Percentiles rank a stretch among this genome's conserved stretches.
Conservation (phyloP, 2,888 invertebrate species). For the Cephus pulcher region DNA sequence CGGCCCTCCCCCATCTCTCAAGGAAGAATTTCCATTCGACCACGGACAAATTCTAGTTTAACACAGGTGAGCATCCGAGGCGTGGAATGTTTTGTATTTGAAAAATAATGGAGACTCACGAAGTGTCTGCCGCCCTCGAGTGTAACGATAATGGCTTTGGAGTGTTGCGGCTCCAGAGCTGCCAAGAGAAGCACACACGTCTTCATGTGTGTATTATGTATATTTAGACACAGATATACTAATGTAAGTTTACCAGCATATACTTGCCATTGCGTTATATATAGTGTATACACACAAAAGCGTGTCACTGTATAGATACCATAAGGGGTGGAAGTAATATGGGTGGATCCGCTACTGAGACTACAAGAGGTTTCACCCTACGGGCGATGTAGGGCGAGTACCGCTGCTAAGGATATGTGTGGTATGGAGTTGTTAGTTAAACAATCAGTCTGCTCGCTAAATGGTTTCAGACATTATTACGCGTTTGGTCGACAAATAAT, state of each 20-base stretch:
- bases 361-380: not conserved
- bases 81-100: conserved; percentile 15
- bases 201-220: conserved; percentile 5
- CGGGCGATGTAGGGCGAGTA: not conserved
- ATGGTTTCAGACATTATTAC: conserved; percentile 43
- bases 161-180: conserved; percentile 47
- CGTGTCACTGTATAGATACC: not conserved
- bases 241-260: conserved; percentile 15
- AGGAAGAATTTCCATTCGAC: not conserved
- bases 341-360: not conserved
- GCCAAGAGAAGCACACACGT: conserved; percentile 11
- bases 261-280: not conserved
- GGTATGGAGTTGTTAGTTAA: conserved; percentile 35
- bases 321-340: conserved; percentile 8
- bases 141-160: conserved; percentile 58
- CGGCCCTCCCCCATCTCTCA: not conserved
- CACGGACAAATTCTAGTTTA: not conserved
- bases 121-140: conserved; percentile 12
- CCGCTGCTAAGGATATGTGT: conserved; percentile 2
- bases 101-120: conserved; percentile 24
- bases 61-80: not conserved
- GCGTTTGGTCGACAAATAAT: conserved; percentile 35
- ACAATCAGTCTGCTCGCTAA: conserved; percentile 39
- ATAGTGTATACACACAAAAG: not conserved
- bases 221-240: conserved; percentile 14